Base-by-base conservation (phyloP, 2,113 vertebrate species). In the Penelope pileata region DNA sequence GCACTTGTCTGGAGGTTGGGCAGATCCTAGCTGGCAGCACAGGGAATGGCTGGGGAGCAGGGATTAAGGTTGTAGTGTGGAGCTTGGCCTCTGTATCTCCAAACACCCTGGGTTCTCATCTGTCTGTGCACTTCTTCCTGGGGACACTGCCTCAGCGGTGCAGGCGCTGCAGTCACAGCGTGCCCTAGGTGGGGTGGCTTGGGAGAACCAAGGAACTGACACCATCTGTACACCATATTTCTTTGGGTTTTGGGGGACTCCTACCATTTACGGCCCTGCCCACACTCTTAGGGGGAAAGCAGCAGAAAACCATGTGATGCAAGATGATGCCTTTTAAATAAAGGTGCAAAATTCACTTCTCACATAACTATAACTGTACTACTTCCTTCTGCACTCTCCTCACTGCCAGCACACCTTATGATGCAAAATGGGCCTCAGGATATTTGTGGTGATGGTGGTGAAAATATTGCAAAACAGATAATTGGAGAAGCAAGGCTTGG, bases 111-210 rank as follows among this genome's bases (percentile, higher is more conserved):
- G 26, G 9, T 64, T 88, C 79, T 48, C n/a, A 22, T n/a, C 29
- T 74, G 27, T 36, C 53, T 47, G 22, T 83, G 83, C 47, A 50
- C 45, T 40, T 30, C 36, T 19, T 56, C 36, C 36, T 2, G 8
- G 34, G 21, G 29, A 21, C 17, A 9, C n/a, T 12, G 29, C 26
- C 29, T 62, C 50, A 26, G 29, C 0, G 0, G 16, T 34, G 62
- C 30, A 16, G 22, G 47, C 36, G 30, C 2, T 10, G 22, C 15
- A 38, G 30, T 34, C 48, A 12, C 66, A 38, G 66, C 5, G 32
- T 67, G 36, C 50, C 32, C 22, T 12, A 9, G 22, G 22, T 16
- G 62, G 26, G n/a, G 36, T 26, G 40, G 69, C 40, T 50, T 48
- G 24, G 36, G n/a, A 1, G 0, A 53, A 51, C n/a, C 4, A 9